Conservation (phyloP, 2,888 invertebrate species). For the Nemapogon koenigi region DNA sequence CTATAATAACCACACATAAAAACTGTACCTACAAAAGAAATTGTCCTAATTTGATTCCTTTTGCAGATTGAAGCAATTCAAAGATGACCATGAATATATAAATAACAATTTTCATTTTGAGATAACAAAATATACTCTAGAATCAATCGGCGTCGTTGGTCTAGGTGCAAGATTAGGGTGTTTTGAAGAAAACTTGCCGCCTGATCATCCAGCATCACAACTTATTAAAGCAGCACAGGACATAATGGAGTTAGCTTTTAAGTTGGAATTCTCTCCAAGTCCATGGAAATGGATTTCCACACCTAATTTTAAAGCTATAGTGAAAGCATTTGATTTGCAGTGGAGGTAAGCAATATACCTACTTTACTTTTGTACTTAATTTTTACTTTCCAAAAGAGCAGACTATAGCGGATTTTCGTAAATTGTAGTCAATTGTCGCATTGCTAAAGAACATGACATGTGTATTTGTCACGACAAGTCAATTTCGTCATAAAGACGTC, state of each 20-base stretch:
- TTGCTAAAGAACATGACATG: too few relatives aligned
- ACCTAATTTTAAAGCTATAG: slow-evolving; percentile 33
- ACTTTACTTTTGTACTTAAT: too few relatives aligned
- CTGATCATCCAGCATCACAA: slow-evolving; percentile 33
- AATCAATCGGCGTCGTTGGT: slow-evolving; percentile 50
- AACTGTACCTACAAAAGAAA: too few relatives aligned
- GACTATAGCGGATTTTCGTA: too few relatives aligned
- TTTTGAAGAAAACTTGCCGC: slow-evolving; percentile 28
- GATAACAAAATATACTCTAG: slow-evolving; percentile 69
- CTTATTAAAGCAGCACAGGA: slow-evolving; percentile 35
- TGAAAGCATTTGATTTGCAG: slow-evolving; percentile 36
- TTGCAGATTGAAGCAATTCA: slow-evolving; percentile 33
- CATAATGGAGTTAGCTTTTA: slow-evolving; percentile 28
- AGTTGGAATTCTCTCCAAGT: slow-evolving; percentile 33
- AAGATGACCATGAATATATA: slow-evolving; percentile 30
- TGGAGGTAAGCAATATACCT: slow-evolving; percentile 55
- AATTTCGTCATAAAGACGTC: too few relatives aligned
- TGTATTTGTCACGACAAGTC: too few relatives aligned
- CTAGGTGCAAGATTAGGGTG: slow-evolving; percentile 43
- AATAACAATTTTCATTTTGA: slow-evolving; percentile 53
- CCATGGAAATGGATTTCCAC: slow-evolving; percentile 36
- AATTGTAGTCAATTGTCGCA: too few relatives aligned
- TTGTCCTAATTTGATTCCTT: not conserved
- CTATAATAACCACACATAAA: too few relatives aligned
- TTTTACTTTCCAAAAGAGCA: too few relatives aligned